A percentile compares a stretch with the other conserved stretches of the same genome.
phyloP scores from a whole-genome alignment of 2,888 invertebrate species.

The Cryptus viduatorius region DNA sequence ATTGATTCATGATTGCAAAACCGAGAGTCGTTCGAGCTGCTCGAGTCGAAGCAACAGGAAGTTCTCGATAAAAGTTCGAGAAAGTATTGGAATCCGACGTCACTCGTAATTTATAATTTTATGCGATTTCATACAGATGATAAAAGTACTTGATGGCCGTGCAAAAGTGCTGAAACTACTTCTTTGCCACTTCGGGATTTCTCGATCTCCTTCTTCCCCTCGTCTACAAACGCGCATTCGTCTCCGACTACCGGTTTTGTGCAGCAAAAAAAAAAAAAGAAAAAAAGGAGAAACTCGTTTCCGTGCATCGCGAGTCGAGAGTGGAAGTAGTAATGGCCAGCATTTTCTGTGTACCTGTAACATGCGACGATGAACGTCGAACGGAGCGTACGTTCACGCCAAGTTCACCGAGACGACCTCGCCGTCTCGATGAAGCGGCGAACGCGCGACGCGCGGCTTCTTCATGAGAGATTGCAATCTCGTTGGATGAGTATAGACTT shows the following conservation, averaged over 20 bases:
- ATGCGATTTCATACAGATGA: neutral
- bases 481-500: conserved; percentile 11
- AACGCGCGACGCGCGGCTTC: conserved; percentile 4
- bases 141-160: conserved; percentile 21
- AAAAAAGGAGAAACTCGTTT: conserved; percentile 58
- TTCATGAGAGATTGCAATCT: neutral
- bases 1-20: neutral
- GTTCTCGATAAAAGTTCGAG: neutral
- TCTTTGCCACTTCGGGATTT: conserved; percentile 35
- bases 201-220: neutral
- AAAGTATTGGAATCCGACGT: neutral
- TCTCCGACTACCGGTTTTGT: conserved; percentile 51
- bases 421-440: neutral
- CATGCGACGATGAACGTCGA: conserved; percentile 39
- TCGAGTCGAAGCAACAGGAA: neutral
- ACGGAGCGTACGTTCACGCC: conserved; percentile 27
- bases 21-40: neutral
- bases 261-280: conserved; percentile 26
- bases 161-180: conserved; percentile 11
- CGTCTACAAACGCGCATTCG: neutral
- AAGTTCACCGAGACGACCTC: conserved; percentile 61
- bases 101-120: neutral
- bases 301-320: conserved; percentile 35
- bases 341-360: conserved; percentile 41
- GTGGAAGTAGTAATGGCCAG: conserved; percentile 10